Evolutionary conservation across 1,140 invertebrate genomes (phyloP).

Genomic region (Yoshiicerus persimilis): DNA sequence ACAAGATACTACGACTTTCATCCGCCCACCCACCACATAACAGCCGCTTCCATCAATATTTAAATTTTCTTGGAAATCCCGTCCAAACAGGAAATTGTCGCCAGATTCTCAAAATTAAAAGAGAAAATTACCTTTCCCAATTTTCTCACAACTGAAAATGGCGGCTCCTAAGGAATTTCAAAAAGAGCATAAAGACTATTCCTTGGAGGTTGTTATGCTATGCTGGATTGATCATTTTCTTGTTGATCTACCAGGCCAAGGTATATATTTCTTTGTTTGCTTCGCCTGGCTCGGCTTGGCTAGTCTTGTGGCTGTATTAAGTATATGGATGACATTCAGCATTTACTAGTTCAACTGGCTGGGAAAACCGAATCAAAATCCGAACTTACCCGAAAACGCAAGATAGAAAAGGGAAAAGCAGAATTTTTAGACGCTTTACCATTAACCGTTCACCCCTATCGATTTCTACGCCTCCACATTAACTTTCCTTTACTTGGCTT

Average conservation of each 20-base stretch:
- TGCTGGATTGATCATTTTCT: neutral
- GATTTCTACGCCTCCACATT: slow-evolving; percentile 5
- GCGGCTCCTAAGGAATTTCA: no score
- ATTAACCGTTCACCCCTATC: slow-evolving; percentile 7
- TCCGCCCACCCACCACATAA: neutral
- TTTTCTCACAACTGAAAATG: neutral
- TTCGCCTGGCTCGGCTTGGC: neutral
- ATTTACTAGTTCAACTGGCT: neutral
- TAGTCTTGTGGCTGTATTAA: neutral
- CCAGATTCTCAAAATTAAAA: neutral
- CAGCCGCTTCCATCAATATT: neutral
- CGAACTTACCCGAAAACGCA: neutral
- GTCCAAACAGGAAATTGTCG: neutral
- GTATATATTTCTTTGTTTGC: neutral
- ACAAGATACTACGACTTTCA: neutral
- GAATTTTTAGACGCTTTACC: neutral
- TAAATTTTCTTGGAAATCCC: neutral
- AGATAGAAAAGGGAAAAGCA: neutral
- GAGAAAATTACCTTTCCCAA: neutral
- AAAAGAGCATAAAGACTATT: no score
- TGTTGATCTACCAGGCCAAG: neutral
- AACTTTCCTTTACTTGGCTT: neutral
- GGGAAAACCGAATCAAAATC: neutral
- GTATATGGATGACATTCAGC: slow-evolving; percentile 3
- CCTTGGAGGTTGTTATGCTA: neutral